These are phyloP conservation scores for Indicator maculatus DNA, from an alignment of 2,113 vertebrate species.

Conservation along the genomic window DNA sequence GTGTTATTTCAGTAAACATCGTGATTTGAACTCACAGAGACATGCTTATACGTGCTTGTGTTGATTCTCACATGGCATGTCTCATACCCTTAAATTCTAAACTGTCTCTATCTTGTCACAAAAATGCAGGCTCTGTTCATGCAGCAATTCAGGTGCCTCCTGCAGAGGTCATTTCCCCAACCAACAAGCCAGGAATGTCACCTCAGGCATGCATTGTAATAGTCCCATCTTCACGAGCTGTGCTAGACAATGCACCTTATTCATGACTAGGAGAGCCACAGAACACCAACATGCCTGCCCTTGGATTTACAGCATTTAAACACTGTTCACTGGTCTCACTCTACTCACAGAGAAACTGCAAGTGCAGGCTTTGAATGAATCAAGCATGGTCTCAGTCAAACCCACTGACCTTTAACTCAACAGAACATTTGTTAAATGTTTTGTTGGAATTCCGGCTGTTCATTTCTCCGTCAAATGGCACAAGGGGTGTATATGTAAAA, in stretches of 20 bases:
- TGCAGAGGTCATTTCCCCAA: neutral
- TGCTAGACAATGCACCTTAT: fast-evolving
- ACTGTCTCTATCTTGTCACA: neutral
- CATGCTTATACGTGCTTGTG: fast-evolving
- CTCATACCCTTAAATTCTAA: neutral
- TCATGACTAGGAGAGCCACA: fast-evolving
- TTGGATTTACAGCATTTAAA: neutral
- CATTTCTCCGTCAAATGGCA: neutral
- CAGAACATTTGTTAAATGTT: neutral
- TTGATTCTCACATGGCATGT: neutral
- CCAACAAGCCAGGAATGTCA: neutral
- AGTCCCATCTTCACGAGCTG: neutral
- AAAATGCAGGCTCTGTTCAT: fast-evolving
- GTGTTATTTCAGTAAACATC: neutral
- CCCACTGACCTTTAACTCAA: neutral
- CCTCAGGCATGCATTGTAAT: fast-evolving
- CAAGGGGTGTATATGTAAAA: neutral
- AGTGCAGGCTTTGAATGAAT: neutral
- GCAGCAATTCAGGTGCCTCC: neutral
- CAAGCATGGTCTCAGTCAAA: neutral
- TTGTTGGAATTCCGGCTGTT: neutral
- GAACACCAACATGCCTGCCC: fast-evolving
- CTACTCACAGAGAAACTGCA: neutral
- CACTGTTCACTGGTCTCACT: neutral
- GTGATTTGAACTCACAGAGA: neutral